These are phyloP conservation scores for Drosophila paulistorum DNA, from an alignment of 1,140 invertebrate species.

Conservation along the genomic window DNA sequence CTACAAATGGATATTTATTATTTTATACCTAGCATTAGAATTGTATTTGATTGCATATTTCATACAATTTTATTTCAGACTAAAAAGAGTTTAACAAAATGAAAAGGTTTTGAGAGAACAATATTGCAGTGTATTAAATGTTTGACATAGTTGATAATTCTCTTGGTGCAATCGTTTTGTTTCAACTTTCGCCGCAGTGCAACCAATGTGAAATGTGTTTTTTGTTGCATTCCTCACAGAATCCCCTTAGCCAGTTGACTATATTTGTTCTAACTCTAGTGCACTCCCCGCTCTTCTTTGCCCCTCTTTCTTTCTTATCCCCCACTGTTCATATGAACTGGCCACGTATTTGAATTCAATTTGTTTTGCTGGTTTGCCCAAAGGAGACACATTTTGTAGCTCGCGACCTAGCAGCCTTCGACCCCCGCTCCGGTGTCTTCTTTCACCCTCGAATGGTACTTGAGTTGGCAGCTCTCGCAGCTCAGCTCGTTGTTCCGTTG, in stretches of 20 bases:
- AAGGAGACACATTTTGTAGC: slow-evolving; percentile 1
- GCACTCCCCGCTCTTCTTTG: too few relatives aligned
- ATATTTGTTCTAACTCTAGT: slow-evolving; percentile 7
- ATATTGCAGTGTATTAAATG: neutral
- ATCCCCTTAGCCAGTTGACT: slow-evolving; percentile 38
- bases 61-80: too few relatives aligned
- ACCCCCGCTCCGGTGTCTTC: neutral
- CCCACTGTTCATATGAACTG: slow-evolving; percentile 47
- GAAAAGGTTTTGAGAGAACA: too few relatives aligned
- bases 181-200: slow-evolving; percentile 41
- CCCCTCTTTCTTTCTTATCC: neutral
- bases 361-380: slow-evolving; percentile 35
- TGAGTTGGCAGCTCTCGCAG: slow-evolving; percentile 20
- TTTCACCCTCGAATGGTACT: slow-evolving; percentile 40
- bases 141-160: slow-evolving; percentile 1
- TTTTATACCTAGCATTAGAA: too few relatives aligned
- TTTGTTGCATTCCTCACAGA: slow-evolving; percentile 30
- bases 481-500: slow-evolving; percentile 6
- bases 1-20: neutral
- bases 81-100: too few relatives aligned
- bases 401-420: neutral
- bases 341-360: slow-evolving; percentile 76
- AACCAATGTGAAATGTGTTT: slow-evolving; percentile 33
- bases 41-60: too few relatives aligned
- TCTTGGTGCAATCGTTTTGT: slow-evolving; percentile 9